Conservation (phyloP, 2,888 invertebrate genomes). For the Thymelicus acteon region DNA sequence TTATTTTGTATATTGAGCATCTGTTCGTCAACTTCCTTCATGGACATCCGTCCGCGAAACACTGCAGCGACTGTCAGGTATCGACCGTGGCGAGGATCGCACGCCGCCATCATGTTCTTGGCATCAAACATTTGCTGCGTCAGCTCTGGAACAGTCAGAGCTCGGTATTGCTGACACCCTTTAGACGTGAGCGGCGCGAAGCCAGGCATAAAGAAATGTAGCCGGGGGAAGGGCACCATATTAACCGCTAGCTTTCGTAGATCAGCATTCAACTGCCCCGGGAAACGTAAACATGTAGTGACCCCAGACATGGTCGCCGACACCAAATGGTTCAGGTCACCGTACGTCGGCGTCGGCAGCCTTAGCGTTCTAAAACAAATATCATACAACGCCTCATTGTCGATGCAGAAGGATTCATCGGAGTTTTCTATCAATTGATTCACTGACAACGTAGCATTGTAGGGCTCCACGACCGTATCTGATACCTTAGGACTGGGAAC, state of each 20-base stretch:
- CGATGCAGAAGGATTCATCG: slow-evolving; percentile 87
- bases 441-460: slow-evolving; percentile 88
- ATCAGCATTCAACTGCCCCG: slow-evolving; percentile 88
- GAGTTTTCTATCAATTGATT: slow-evolving; percentile 89
- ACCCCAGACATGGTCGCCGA: slow-evolving; percentile 73
- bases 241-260: slow-evolving; percentile 81
- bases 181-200: slow-evolving; percentile 89
- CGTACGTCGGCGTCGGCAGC: slow-evolving; percentile 89
- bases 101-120: slow-evolving; percentile 98
- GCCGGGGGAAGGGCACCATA: slow-evolving; percentile 89
- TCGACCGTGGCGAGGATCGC: slow-evolving; percentile 94
- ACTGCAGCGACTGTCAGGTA: slow-evolving; percentile 95
- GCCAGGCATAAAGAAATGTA: slow-evolving; percentile 85
- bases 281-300: slow-evolving; percentile 72
- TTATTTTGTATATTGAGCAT: slow-evolving; percentile 91
- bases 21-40: slow-evolving; percentile 95
- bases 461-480: slow-evolving; percentile 87
- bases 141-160: slow-evolving; percentile 94
- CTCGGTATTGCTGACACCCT: slow-evolving; percentile 93
- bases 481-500: slow-evolving; percentile 90
- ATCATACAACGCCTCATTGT: slow-evolving; percentile 91
- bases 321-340: slow-evolving; percentile 87
- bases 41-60: slow-evolving; percentile 95
- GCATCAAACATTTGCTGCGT: slow-evolving; percentile 96
- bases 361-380: slow-evolving; percentile 91